Evolutionary conservation across 1,140 invertebrate species (phyloP), one percentile per base, ranked within the genome.

Genomic region (Stegodyphus dumicola): DNA sequence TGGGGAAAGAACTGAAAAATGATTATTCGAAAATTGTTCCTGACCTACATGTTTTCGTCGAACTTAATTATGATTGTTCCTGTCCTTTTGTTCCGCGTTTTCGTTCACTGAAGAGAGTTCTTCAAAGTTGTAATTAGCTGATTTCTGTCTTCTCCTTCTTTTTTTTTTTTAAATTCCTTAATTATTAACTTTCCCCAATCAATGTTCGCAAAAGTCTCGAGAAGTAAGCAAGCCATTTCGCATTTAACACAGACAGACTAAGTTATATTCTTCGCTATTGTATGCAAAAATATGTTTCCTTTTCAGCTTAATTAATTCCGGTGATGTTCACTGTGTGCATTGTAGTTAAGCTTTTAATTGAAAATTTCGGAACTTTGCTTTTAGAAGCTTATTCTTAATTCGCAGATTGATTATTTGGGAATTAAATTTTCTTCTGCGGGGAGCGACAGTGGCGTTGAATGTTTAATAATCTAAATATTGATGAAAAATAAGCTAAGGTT

Each of bases 41-140:
- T 81, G 79, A 81, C 79, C 79, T 81, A 81, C 67, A 74, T 81
- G 79, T 74, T 73, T 81, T 81, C 79, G 79, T 74, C 79, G 79
- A 81, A 81, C 79, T 74, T 81, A 81, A 81, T 81, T 81, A 81
- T 74, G 79, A 81, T 81, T 81, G 79, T 81, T 81, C 79, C 60
- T 9, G 73, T 6, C 79, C 53, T 74, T 49, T 81, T 81, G 79
- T 81, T 81, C 70, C 48, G 54, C 18, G 53, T 81, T 70, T 67
- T 13, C 65, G 65, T 67, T 67, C 65, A 17, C 13, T 73, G 33
- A 52, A 74, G 71, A 60, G 79, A 73, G 67, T 81, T 81, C 71
- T 73, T 81, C 70, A 81, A 74, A 74, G 79, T 81, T 81, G 79
- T 81, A 81, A 81, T 81, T 81, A 81, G 74, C 79, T 81, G 79